Evolutionary conservation across 2,113 vertebrate genomes (phyloP), one percentile per base, ranked within the genome.

Genomic region (Edolisoma coerulescens): DNA sequence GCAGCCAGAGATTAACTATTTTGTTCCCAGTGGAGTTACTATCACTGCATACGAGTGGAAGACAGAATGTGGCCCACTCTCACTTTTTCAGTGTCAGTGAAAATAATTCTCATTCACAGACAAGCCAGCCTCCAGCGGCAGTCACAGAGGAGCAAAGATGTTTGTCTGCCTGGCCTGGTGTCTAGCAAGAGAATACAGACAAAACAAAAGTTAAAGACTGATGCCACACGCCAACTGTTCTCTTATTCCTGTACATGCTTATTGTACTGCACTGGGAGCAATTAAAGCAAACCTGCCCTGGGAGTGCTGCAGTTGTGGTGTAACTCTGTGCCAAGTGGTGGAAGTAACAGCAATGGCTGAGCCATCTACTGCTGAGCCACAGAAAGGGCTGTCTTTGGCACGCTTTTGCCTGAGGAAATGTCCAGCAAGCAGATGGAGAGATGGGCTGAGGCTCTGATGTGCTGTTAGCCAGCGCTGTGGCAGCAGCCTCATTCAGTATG

Each of bases 311-410:
- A 94, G 90, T 90, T 91, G 89, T 56, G 76, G 28, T 7, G 2
- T 50, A 37, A 70, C 45, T 84, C 23, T 0, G 7, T 89, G 93
- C 96, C 95, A 96, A 82, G 56, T 11, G 5, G 52, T 81, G 80
- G 57, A 71, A 90, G 41, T 24, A 61, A 52, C 4, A 7, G 68
- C 61, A 37, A 24, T 56, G 54, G 47, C 33, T 94, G 80, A 89
- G 61, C 83, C 59, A 56, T 87, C 52, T 42, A 94, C 80, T 85
- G 86, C 93, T 93, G 94, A 79, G 96, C 65, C 69, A 54, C 73
- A 95, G 76, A 96, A 94, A 92, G 56, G 49, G 42, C 82, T 87
- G 47, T 0, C 5, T 83, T 84, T 93, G 92, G 80, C 91, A 82
- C 0, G 0, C 32, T 79, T 87, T 68, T 74, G 63, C 78, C 89